Evolutionary conservation across 2,888 invertebrate species (phyloP), one percentile per base, ranked within the genome.

Genomic region (Gandaritis pyraliata): DNA sequence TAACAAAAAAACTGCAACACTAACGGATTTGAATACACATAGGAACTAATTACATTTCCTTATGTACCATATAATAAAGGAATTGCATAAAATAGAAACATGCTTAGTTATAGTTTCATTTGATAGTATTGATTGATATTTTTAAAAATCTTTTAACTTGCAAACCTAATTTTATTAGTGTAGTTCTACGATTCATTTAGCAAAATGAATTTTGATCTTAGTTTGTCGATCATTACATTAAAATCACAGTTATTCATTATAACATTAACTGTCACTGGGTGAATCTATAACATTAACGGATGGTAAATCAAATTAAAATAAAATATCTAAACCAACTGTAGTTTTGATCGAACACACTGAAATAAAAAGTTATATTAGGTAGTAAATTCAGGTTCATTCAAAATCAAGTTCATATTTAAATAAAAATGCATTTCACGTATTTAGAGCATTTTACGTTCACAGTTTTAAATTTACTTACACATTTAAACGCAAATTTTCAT

Each of bases 11-110:
- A 88, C 90, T 90, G 90, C 90, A 90, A 80, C 90, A 90, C 90
- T 89, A 85, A 90, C 66, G 90, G 90, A 91, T 91, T 91, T 91
- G 90, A 90, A 83, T 83, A 72, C 53, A 61, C 69, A 65, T 74
- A 69, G 77, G 55, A 53, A 53, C 41, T 48, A 47, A 65, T 47
- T 30, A 55, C 39, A 60, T 63, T 66, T 65, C 65, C 66, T 68
- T 60, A 48, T 68, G 68, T 68, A 70, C 63, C 49, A 70, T 68
- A 66, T 70, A 70, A 58, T 47, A 65, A 54, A 68, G 68, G 70
- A 68, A 70, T 68, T 66, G 48, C 52, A 59, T 52, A 8, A 61
- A 64, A 53, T 58, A 58, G 45, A 59, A 59, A 56, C 59, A 60
- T 39, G 59, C 59, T 59, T 64, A 30, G 15, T 52, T 47, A 38